Percentiles rank a stretch among this genome's conserved stretches.
phyloP scores from a whole-genome alignment of 2,888 invertebrate genomes.

The Calliscelio sp. region DNA sequence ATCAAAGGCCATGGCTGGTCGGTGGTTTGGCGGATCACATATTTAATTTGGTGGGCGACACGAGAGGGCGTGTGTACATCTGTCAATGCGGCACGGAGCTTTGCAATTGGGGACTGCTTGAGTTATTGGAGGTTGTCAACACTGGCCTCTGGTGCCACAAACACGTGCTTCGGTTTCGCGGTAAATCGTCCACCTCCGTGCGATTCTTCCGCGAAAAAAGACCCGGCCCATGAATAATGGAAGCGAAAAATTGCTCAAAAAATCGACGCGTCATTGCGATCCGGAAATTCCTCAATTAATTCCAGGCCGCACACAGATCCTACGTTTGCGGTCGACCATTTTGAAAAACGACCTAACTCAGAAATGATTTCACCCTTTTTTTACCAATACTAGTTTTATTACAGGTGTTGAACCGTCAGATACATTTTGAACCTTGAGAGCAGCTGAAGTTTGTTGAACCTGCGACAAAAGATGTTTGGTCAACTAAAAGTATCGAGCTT shows the following conservation, averaged over 20 bases:
- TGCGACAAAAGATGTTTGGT: constrained; percentile 82
- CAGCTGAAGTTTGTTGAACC: constrained; percentile 73
- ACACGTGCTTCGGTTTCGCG: constrained; percentile 84
- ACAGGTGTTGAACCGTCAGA: too few species aligned
- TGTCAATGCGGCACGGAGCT: constrained; percentile 81
- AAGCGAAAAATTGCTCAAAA: constrained; percentile 65
- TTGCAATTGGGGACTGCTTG: constrained; percentile 81
- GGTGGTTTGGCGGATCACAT: constrained; percentile 75
- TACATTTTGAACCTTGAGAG: too few species aligned
- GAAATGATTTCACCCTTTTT: too few species aligned
- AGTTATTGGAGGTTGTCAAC: constrained; percentile 83
- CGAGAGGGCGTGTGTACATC: constrained; percentile 83
- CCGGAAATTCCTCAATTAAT: constrained; percentile 51
- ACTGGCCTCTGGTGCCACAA: constrained; percentile 81
- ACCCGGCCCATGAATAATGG: constrained; percentile 63
- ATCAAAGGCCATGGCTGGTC: constrained; percentile 71
- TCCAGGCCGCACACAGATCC: constrained; percentile 39
- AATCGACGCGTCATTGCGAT: constrained; percentile 53
- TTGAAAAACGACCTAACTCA: too few species aligned
- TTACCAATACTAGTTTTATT: too few species aligned
- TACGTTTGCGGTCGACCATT: background rate
- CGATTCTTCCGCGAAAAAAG: constrained; percentile 62
- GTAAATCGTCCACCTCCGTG: constrained; percentile 80
- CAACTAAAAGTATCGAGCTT: constrained; percentile 81
- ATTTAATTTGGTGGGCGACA: constrained; percentile 83